Conservation (phyloP, 2,113 vertebrate genomes). For the Ifrita kowaldi region DNA sequence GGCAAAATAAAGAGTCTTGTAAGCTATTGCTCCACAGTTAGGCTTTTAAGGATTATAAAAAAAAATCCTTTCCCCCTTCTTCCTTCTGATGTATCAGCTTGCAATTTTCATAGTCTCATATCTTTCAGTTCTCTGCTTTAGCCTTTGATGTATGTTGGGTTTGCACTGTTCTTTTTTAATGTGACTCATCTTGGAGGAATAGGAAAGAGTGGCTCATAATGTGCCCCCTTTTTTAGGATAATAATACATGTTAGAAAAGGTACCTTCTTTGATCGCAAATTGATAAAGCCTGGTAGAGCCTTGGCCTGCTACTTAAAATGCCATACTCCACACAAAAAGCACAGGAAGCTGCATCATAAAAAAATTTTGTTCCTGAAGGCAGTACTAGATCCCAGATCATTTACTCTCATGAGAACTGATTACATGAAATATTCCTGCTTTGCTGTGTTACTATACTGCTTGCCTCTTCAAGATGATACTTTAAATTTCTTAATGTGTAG, state of each 20-base stretch:
- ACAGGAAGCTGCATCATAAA: background rate
- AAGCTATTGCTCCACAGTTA: background rate
- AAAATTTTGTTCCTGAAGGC: background rate
- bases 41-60: background rate
- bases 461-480: background rate
- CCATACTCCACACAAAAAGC: background rate
- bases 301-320: conserved; percentile 13
- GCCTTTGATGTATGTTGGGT: background rate
- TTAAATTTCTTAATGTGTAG: background rate
- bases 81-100: background rate
- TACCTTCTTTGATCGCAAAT: conserved; percentile 21
- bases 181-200: background rate
- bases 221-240: background rate
- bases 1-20: background rate
- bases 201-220: background rate
- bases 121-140: background rate
- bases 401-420: background rate
- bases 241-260: background rate
- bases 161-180: background rate
- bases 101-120: background rate
- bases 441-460: background rate
- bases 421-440: background rate
- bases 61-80: background rate
- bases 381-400: background rate
- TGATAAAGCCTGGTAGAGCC: background rate